Percentiles rank a stretch among this genome's conserved stretches.
Evolutionary conservation across 2,797 vertebrate species (phyloP).

Genomic region (Malurus leucopterus): DNA sequence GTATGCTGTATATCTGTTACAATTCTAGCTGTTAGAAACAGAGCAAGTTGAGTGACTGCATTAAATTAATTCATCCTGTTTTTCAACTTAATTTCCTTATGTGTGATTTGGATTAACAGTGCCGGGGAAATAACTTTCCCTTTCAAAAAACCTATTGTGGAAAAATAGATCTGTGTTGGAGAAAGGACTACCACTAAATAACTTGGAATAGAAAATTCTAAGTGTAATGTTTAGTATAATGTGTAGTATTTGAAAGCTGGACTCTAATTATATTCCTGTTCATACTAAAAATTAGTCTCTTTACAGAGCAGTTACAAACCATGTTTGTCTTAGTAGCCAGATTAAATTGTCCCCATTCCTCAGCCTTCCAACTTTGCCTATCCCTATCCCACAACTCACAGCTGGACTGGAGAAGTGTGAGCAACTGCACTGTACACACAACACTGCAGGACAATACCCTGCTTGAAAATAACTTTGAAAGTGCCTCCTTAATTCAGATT

Average conservation of each 20-base stretch:
- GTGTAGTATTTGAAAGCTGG: background rate
- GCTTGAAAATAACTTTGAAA: background rate
- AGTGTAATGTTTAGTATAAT: background rate
- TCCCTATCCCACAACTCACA: fast-evolving
- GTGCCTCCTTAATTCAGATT: background rate
- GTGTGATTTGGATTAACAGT: background rate
- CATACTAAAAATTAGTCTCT: background rate
- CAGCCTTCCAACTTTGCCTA: background rate
- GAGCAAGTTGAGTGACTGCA: background rate
- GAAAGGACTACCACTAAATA: background rate
- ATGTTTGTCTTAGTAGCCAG: fast-evolving
- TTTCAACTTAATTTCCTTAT: background rate
- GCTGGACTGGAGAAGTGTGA: background rate
- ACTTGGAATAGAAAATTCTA: background rate
- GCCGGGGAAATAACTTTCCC: background rate
- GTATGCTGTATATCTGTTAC: background rate
- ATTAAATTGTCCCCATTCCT: background rate
- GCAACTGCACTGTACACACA: too few relatives aligned
- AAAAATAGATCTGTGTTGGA: background rate
- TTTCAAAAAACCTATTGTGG: background rate
- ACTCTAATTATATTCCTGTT: background rate
- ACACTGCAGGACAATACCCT: background rate
- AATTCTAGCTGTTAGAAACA: background rate
- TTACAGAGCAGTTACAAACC: background rate
- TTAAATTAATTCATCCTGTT: background rate